phyloP scores from a whole-genome alignment of 2,888 invertebrate genomes.

The Cataglyphis cursor region DNA sequence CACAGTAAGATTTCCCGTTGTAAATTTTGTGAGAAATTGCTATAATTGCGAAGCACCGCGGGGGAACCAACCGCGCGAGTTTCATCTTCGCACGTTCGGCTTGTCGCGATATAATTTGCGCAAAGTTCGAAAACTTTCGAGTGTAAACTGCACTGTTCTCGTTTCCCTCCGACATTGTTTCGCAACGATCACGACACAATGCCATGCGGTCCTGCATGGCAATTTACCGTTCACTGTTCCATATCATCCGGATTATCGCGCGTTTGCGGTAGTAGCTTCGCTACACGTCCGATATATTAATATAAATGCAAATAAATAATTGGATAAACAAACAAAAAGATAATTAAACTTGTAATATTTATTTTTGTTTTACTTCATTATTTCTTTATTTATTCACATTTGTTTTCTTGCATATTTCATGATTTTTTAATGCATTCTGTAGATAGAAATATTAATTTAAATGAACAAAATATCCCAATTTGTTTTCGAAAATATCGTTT shows the following conservation, averaged over 20 bases:
- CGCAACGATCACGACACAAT: conserved; percentile 67
- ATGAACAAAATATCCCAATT: conserved; percentile 1
- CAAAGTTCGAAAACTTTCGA: conserved; percentile 68
- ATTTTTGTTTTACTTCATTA: background rate
- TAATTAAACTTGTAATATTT: background rate
- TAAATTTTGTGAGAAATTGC: conserved; percentile 45
- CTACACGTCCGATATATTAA: conserved; percentile 6
- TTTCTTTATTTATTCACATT: background rate
- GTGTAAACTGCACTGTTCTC: conserved; percentile 64
- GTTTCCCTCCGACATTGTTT: conserved; percentile 61
- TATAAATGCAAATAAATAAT: conserved; percentile 20
- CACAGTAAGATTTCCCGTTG: conserved; percentile 28
- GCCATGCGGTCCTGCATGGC: conserved; percentile 60
- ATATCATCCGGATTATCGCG: conserved; percentile 31
- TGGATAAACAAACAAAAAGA: conserved; percentile 8
- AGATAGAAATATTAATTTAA: background rate
- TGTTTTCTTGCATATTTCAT: background rate
- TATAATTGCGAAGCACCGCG: conserved; percentile 43
- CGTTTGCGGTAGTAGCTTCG: conserved; percentile 29
- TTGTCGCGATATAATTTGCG: conserved; percentile 45
- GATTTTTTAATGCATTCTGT: background rate
- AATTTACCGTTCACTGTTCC: conserved; percentile 64
- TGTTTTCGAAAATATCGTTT: background rate
- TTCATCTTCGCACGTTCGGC: conserved; percentile 26
- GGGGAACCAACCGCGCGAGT: conserved; percentile 26